These are phyloP conservation scores for Pectinophora gossypiella DNA, from an alignment of 1,140 invertebrate genomes.

Conservation along the genomic window DNA sequence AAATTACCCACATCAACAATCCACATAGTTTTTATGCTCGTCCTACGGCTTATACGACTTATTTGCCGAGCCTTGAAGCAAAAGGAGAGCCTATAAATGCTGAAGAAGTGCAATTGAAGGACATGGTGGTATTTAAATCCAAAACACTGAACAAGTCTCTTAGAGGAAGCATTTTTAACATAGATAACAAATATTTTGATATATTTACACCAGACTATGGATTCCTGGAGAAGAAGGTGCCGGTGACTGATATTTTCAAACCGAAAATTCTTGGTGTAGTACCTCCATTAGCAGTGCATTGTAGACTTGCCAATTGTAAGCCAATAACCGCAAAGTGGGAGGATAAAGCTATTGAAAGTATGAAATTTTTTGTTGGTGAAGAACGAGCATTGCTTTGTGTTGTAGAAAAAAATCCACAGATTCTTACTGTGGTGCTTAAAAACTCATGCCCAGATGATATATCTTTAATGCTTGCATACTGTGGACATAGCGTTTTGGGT, in stretches of 20 bases:
- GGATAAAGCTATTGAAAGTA: background rate
- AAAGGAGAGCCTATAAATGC: background rate
- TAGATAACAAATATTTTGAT: background rate
- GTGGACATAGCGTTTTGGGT: background rate
- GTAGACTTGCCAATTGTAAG: background rate
- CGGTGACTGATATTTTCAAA: background rate
- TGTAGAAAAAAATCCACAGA: background rate
- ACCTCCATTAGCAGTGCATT: background rate
- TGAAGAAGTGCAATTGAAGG: background rate
- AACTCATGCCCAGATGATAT: background rate
- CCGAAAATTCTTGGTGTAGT: background rate
- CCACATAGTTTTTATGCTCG: conserved; percentile 31
- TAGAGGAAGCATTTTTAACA: background rate
- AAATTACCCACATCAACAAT: conserved; percentile 27
- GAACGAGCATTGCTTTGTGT: background rate
- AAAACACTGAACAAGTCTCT: background rate
- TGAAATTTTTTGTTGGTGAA: background rate
- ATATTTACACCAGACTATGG: background rate
- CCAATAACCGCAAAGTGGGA: background rate
- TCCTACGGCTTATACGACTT: conserved; percentile 9
- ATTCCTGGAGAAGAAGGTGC: background rate
- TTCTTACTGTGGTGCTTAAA: background rate
- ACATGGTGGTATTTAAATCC: background rate
- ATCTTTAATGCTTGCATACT: background rate
- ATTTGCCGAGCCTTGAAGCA: conserved; percentile 7